phyloP scores from a whole-genome alignment of 2,113 vertebrate species.

The Thomomys bottae region DNA sequence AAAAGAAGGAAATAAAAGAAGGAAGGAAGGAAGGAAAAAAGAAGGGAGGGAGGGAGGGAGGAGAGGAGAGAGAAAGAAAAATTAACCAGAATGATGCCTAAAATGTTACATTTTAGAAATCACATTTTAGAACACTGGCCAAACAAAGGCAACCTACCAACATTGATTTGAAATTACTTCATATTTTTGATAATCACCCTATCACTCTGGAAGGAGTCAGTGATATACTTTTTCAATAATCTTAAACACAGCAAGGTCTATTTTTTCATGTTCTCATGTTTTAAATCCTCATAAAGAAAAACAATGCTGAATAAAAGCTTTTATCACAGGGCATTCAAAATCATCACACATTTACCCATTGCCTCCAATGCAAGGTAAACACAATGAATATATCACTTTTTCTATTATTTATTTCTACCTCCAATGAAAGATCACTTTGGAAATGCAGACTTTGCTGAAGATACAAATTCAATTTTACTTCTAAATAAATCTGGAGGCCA shows the following conservation, averaged over 20 bases:
- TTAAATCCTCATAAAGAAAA: slow-evolving; percentile 34
- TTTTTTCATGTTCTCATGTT: background rate
- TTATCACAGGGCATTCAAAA: background rate
- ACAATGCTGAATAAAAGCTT: background rate
- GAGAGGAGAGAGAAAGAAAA: background rate
- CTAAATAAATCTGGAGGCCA: background rate
- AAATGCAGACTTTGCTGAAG: slow-evolving; percentile 37
- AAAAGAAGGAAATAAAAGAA: no score
- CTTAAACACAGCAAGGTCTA: background rate
- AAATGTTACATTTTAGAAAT: background rate
- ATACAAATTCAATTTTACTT: slow-evolving; percentile 6
- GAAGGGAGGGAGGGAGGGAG: no score
- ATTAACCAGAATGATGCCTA: background rate
- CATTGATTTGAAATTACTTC: background rate
- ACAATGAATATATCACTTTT: slow-evolving; percentile 47
- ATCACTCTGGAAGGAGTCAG: background rate
- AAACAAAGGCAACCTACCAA: background rate
- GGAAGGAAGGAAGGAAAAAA: no score
- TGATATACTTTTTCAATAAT: background rate
- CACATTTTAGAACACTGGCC: background rate
- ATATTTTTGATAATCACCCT: background rate
- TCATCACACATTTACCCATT: slow-evolving; percentile 1
- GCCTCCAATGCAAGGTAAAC: slow-evolving; percentile 11
- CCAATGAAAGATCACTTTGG: slow-evolving; percentile 58
- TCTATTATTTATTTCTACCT: slow-evolving; percentile 34